A percentile compares a stretch with the other conserved stretches of the same genome.
Conservation (phyloP, 2,113 vertebrate genomes). For the Chelonoidis abingdonii region DNA sequence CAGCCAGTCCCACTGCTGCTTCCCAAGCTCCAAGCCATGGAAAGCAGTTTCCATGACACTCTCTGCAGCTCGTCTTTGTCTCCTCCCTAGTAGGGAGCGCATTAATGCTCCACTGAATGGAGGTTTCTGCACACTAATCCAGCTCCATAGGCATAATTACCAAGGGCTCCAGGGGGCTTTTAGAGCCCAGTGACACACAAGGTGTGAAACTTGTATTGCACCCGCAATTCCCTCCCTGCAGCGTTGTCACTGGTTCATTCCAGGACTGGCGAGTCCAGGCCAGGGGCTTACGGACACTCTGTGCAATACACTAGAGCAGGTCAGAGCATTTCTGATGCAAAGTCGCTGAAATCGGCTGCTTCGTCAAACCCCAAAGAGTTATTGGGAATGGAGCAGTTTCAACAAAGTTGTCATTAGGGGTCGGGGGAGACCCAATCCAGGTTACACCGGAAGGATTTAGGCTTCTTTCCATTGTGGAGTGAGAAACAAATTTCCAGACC, state of each 20-base stretch:
- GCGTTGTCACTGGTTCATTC: background rate
- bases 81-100: background rate
- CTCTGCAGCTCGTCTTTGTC: background rate
- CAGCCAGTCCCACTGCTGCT: background rate
- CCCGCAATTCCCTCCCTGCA: no score
- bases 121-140: background rate
- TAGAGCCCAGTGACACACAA: background rate
- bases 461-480: background rate
- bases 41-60: background rate
- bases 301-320: background rate
- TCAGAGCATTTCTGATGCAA: no score
- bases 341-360: no score
- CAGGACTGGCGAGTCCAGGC: background rate
- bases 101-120: background rate
- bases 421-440: background rate
- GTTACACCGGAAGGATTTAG: background rate
- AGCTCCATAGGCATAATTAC: background rate
- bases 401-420: background rate
- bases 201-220: background rate
- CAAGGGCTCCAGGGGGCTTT: background rate
- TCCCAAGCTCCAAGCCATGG: background rate
- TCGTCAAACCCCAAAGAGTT: background rate
- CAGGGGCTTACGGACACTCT: background rate
- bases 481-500: background rate
- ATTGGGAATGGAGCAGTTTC: background rate